Evolutionary conservation across 1,140 invertebrate species (phyloP).

Genomic region (Coptotermes formosanus): DNA sequence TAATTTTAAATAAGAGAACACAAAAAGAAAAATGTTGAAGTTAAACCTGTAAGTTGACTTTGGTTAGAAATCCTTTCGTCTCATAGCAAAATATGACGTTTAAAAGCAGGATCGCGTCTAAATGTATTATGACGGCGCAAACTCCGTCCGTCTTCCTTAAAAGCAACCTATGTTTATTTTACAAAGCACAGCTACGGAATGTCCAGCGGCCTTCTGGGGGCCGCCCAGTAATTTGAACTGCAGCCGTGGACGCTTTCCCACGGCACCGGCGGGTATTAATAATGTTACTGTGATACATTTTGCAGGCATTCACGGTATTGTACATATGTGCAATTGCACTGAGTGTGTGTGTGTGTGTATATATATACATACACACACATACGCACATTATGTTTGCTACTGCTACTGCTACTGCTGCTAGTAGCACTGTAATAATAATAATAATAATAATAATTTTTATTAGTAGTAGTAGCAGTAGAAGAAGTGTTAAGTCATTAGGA

Average conservation of each 20-base stretch:
- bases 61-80: neutral
- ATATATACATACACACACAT: too few relatives aligned
- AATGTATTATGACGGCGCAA: neutral
- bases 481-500: too few relatives aligned
- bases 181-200: neutral
- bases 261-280: neutral
- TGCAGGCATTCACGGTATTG: neutral
- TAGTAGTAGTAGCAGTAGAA: too few relatives aligned
- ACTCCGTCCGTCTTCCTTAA: neutral
- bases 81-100: neutral
- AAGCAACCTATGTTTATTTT: neutral
- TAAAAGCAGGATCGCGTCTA: neutral
- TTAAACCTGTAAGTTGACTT: neutral
- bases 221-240: neutral
- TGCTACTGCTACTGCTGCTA: too few relatives aligned
- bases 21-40: neutral
- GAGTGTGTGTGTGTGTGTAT: too few relatives aligned
- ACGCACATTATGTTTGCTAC: too few relatives aligned
- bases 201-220: neutral
- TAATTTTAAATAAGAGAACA: neutral
- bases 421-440: too few relatives aligned
- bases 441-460: too few relatives aligned
- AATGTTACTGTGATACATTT: neutral
- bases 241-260: neutral
- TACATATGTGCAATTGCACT: too few relatives aligned